Percentiles rank a stretch among this genome's conserved stretches.
Conservation (phyloP, 2,113 vertebrate species). For the Eira barbara region DNA sequence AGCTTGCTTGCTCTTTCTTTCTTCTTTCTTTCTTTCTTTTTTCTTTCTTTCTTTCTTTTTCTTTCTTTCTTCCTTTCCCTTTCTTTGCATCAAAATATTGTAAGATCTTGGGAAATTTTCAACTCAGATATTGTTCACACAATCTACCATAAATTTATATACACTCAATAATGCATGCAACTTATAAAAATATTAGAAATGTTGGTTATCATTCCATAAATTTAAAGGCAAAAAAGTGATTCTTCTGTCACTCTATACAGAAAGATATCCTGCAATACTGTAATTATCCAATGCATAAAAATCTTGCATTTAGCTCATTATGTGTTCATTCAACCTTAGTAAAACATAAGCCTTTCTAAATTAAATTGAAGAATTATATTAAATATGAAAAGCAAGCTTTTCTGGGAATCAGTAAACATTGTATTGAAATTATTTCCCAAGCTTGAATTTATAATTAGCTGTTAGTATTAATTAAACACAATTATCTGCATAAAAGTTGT, state of each 20-base stretch:
- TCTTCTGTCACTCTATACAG: conserved; percentile 30
- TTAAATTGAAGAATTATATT: conserved; percentile 66
- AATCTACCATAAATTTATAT: neutral
- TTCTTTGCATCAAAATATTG: neutral
- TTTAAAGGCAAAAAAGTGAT: conserved; percentile 38
- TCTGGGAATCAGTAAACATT: conserved; percentile 41
- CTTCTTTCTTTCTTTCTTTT: neutral
- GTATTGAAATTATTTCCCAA: conserved; percentile 51
- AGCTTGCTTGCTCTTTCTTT: too few species aligned
- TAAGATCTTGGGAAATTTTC: neutral
- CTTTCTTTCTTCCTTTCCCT: neutral
- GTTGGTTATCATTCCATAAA: neutral
- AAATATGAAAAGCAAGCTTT: conserved; percentile 68
- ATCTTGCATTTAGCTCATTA: conserved; percentile 67
- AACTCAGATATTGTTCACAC: fast-evolving
- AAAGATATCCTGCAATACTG: conserved; percentile 23
- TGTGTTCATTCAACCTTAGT: conserved; percentile 49
- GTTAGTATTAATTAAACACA: conserved; percentile 55
- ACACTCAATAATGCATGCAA: neutral
- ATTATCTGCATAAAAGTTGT: conserved; percentile 40
- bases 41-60: neutral
- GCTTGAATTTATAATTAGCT: conserved; percentile 55
- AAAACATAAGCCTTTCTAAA: conserved; percentile 23
- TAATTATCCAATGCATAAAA: conserved; percentile 65
- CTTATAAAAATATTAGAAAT: neutral